Percentiles rank a stretch among this genome's conserved stretches.
phyloP scores from a whole-genome alignment of 2,888 invertebrate species.

The Zaprionus lineosus region DNA sequence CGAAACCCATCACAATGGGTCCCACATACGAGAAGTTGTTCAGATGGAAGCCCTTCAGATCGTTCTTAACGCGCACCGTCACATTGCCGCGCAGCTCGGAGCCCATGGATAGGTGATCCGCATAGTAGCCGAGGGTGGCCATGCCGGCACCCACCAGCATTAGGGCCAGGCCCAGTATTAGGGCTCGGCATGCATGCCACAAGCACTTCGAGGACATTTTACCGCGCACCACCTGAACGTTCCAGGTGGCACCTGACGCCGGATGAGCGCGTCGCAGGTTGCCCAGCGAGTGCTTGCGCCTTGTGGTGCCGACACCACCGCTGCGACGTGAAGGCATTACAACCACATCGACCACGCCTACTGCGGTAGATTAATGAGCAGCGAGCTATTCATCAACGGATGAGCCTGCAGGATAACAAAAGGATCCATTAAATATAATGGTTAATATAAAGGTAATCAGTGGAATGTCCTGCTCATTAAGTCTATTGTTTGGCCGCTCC shows the following conservation, averaged over 20 bases:
- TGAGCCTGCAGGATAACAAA: conserved; percentile 22
- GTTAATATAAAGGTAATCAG: conserved; percentile 16
- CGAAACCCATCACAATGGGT: conserved; percentile 98
- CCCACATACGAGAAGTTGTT: conserved; percentile 97
- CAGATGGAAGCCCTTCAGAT: conserved; percentile 91
- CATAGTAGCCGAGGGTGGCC: conserved; percentile 95
- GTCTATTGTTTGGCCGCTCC: too few relatives aligned
- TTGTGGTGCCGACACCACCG: conserved; percentile 76
- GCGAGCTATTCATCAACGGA: conserved; percentile 26
- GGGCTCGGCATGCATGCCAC: conserved; percentile 96
- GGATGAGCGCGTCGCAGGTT: conserved; percentile 88
- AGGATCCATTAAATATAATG: conserved; percentile 11
- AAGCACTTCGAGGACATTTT: conserved; percentile 94
- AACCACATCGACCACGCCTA: conserved; percentile 38
- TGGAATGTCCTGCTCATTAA: too few relatives aligned
- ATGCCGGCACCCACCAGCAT: conserved; percentile 95
- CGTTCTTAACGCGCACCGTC: conserved; percentile 91
- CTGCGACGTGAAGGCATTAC: conserved; percentile 79
- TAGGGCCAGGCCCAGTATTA: conserved; percentile 92
- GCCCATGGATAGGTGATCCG: conserved; percentile 90
- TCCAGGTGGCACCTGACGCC: conserved; percentile 92
- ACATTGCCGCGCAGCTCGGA: conserved; percentile 91
- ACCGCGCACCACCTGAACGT: conserved; percentile 92
- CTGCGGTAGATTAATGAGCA: conserved; percentile 12
- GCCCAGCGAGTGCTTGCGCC: conserved; percentile 83